Evolutionary conservation across 2,113 vertebrate genomes (phyloP), one percentile per base, ranked within the genome.

Genomic region (Vulpes ferrilata): DNA sequence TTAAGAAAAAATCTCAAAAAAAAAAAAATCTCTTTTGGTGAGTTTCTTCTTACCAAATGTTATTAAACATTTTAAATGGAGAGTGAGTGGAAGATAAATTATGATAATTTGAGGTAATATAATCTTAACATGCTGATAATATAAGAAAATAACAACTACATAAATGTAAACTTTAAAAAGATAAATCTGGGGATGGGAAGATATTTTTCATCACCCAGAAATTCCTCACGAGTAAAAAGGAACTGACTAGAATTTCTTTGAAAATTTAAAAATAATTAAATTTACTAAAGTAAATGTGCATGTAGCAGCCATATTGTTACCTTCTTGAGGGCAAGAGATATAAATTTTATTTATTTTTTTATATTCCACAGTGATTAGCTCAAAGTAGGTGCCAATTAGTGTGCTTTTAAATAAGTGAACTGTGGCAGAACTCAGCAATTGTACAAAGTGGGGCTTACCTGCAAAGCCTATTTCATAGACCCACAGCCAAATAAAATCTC

Each of bases 281-380:
- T 88, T 91, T 76, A 93, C 9, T 88, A 96, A 96, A 93, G 88
- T 88, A 88, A 85, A 93, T 88, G 64, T 91, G 32, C n/a, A 38
- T 62, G 15, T 51, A 88, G 82, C 65, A 91, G 38, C 19, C 35
- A 81, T 88, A 88, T 88, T 93, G 12, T 84, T 91, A 95, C 43
- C 89, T 82, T 35, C 78, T 96, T 92, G 48, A 89, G 55, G 53
- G 10, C 19, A 92, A 8, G 30, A 30, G 38, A 88, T 87, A 94
- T 57, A 95, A 96, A 96, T 79, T 1, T 91, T 53, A 97, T 89
- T 90, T 73, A 87, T 38, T 92, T 98, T 96, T 74, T 87, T 83
- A 57, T 83, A 79, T 81, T 92, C 30, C 78, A 73, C 35, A 80
- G 48, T 94, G 79, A 30, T n/a, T 89, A 85, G 27, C 71, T 95